Evolutionary conservation across 2,797 vertebrate genomes (phyloP).

Genomic region (Salarias fasciatus): DNA sequence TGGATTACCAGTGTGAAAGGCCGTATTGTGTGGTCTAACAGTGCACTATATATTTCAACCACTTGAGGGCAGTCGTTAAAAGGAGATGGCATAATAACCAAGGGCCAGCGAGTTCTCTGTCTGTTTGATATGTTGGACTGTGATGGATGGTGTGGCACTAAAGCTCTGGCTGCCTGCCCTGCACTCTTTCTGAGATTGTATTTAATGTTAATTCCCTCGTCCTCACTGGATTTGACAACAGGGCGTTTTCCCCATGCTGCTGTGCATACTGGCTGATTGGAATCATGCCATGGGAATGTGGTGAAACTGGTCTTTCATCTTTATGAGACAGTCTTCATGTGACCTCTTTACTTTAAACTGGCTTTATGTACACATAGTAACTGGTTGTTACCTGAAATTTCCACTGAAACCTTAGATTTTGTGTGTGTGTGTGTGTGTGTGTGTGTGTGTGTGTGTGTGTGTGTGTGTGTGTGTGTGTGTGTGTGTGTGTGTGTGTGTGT

Average conservation of each 20-base stretch:
- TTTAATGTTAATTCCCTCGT: background rate
- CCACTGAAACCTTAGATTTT: too few species aligned
- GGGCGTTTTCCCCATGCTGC: background rate
- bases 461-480: too few species aligned
- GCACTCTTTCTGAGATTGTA: background rate
- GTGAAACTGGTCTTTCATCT: constrained; percentile 3
- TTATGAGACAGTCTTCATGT: background rate
- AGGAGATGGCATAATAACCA: background rate
- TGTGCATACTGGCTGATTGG: background rate
- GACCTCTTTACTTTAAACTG: too few species aligned
- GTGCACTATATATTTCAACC: background rate
- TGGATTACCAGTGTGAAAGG: too few species aligned
- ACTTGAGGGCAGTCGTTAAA: background rate
- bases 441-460: too few species aligned
- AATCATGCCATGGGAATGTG: constrained; percentile 6
- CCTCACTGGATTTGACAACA: background rate
- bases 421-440: too few species aligned
- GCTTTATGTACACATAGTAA: too few species aligned
- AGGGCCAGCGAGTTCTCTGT: background rate
- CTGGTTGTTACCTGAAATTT: too few species aligned
- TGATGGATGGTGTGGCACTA: background rate
- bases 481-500: too few species aligned
- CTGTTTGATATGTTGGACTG: background rate
- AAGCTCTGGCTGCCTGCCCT: background rate
- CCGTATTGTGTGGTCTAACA: too few species aligned